A percentile compares a stretch with the other conserved stretches of the same genome.
Conservation (phyloP, 2,113 vertebrate species). For the Andinoacara biseriatus region DNA sequence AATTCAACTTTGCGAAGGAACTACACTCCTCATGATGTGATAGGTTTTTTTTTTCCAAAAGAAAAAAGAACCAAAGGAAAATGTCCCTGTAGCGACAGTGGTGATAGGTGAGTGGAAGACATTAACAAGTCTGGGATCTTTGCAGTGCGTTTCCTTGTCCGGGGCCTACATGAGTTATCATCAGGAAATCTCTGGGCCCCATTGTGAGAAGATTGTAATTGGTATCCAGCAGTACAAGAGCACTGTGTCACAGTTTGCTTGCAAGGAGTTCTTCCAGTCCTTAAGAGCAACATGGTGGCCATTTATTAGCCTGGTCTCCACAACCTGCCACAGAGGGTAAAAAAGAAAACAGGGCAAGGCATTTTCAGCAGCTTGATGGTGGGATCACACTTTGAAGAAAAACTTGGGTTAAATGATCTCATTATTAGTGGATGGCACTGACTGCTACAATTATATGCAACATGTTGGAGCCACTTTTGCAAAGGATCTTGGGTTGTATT, state of each 20-base stretch:
- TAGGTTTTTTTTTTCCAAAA: background rate
- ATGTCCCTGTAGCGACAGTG: background rate
- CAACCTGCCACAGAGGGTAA: background rate
- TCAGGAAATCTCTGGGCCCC: conserved; percentile 41
- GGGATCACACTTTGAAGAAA: background rate
- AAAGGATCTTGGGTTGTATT: background rate
- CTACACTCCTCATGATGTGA: background rate
- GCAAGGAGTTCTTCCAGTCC: conserved; percentile 23
- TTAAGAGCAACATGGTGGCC: conserved; percentile 10
- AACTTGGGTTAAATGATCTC: background rate
- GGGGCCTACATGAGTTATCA: conserved; percentile 19
- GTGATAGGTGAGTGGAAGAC: conserved; percentile 9
- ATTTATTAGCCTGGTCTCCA: conserved; percentile 19
- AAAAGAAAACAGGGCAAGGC: background rate
- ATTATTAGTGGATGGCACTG: background rate
- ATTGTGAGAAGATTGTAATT: conserved; percentile 64
- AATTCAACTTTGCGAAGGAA: background rate
- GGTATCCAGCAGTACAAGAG: conserved; percentile 46
- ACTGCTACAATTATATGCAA: background rate
- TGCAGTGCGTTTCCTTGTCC: conserved; percentile 15
- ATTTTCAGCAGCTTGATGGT: conserved; percentile 2
- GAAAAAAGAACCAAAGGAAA: background rate
- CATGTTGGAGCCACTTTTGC: background rate
- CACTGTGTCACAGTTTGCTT: conserved; percentile 31
- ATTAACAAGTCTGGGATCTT: conserved; percentile 31